Evolutionary conservation across 2,888 invertebrate species (phyloP).

Genomic region (Cheilosia impressa): DNA sequence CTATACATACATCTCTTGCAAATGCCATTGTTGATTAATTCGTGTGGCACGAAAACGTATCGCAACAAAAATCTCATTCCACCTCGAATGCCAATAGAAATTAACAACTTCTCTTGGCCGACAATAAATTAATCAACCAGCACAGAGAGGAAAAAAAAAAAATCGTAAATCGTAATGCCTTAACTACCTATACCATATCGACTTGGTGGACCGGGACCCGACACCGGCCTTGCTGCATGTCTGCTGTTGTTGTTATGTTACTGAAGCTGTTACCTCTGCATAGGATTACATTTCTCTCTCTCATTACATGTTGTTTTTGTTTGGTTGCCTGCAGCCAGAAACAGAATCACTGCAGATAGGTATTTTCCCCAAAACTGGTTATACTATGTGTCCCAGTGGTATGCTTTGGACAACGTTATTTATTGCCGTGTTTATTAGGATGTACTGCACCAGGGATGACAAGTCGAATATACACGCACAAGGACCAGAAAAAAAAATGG

Average conservation of each 20-base stretch:
- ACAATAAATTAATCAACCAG: conserved; percentile 70
- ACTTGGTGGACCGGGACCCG: background rate
- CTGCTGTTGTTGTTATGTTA: conserved; percentile 13
- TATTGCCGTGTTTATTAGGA: conserved; percentile 73
- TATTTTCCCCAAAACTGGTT: conserved; percentile 70
- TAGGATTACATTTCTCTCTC: conserved; percentile 65
- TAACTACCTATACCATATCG: background rate
- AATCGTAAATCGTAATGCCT: conserved; percentile 19
- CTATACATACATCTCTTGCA: background rate
- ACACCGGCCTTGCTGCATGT: conserved; percentile 20
- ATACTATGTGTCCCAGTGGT: conserved; percentile 66
- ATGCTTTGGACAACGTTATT: conserved; percentile 66
- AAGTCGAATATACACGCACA: conserved; percentile 48
- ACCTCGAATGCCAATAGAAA: conserved; percentile 72
- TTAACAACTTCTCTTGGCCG: conserved; percentile 72
- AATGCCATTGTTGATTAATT: conserved; percentile 74
- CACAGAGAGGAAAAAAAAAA: conserved; percentile 17
- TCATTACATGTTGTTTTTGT: conserved; percentile 58
- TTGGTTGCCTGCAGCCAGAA: conserved; percentile 42
- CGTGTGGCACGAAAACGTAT: conserved; percentile 72
- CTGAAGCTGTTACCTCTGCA: conserved; percentile 50
- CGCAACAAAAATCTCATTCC: conserved; percentile 72
- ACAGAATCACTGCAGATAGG: conserved; percentile 62
- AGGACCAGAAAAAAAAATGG: background rate
- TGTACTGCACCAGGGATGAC: conserved; percentile 71